Percentiles rank a stretch among this genome's conserved stretches.
phyloP scores from a whole-genome alignment of 2,113 vertebrate species.

The Sphyrna mokarran region DNA sequence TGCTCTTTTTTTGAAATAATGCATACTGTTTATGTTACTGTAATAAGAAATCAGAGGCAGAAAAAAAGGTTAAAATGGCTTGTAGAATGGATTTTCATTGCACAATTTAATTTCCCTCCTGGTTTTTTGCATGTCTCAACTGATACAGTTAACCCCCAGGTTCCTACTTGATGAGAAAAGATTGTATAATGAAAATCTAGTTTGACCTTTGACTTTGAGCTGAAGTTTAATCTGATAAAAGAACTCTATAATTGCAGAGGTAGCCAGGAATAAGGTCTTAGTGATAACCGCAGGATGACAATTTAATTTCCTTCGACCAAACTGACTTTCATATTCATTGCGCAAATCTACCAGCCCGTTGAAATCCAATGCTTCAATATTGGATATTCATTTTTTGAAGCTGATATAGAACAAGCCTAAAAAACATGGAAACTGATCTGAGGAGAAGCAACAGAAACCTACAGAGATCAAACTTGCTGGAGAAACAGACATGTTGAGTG shows the following conservation, averaged over 20 bases:
- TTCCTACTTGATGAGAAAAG: constrained; percentile 44
- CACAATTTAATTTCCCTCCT: constrained; percentile 40
- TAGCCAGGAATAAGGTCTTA: constrained; percentile 43
- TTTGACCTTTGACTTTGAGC: constrained; percentile 47
- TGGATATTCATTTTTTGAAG: background rate
- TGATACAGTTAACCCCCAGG: constrained; percentile 49
- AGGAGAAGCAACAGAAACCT: background rate
- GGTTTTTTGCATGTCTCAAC: constrained; percentile 43
- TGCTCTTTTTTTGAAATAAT: background rate
- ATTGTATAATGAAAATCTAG: constrained; percentile 47
- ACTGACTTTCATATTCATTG: background rate
- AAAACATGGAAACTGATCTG: background rate
- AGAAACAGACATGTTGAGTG: background rate
- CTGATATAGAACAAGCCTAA: background rate
- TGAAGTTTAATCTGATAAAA: constrained; percentile 50
- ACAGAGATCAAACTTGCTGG: background rate
- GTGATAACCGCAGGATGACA: constrained; percentile 41
- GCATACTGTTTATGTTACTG: background rate
- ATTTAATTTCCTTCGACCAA: constrained; percentile 41
- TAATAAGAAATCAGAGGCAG: background rate
- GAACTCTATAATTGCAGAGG: constrained; percentile 46
- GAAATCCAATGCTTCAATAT: constrained; percentile 3
- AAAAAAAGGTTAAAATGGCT: background rate
- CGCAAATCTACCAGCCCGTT: background rate
- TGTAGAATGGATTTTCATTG: constrained; percentile 3